Conservation (phyloP, 35 echinoderm and acorn worm species). For the Ophioderma brevispina region DNA sequence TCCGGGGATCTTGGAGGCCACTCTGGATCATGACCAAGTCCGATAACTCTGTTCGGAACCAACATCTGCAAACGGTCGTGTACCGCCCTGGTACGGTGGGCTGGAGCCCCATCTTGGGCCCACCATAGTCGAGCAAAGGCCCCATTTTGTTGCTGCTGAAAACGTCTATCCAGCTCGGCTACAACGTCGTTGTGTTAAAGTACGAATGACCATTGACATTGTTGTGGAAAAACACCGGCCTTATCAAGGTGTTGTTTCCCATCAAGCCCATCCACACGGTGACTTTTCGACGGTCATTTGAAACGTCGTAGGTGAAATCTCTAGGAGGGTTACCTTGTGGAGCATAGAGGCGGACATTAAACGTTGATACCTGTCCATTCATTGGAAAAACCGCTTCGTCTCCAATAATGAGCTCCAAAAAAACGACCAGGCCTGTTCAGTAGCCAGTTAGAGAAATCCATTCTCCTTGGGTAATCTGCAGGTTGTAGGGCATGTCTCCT, state of each 20-base stretch:
- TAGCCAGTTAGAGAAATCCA: not conserved
- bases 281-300: not conserved
- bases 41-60: not conserved
- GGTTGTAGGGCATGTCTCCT: not conserved
- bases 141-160: not conserved
- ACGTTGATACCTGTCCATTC: conserved; percentile 3
- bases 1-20: conserved; percentile 27
- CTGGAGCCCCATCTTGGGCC: conserved; percentile 36
- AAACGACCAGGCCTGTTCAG: not conserved
- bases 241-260: not conserved
- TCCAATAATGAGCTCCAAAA: not conserved
- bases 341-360: not conserved
- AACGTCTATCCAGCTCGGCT: not conserved
- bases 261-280: conserved; percentile 10
- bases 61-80: not conserved
- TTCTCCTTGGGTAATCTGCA: not conserved
- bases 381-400: conserved; percentile 27
- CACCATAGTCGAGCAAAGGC: conserved; percentile 9
- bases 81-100: not conserved
- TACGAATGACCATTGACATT: conserved; percentile 16
- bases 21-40: not conserved
- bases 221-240: not conserved
- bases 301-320: not conserved
- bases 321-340: not conserved
- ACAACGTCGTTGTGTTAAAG: conserved; percentile 7